phyloP scores from a whole-genome alignment of 2,113 vertebrate genomes.

The Cyrtonyx montezumae region DNA sequence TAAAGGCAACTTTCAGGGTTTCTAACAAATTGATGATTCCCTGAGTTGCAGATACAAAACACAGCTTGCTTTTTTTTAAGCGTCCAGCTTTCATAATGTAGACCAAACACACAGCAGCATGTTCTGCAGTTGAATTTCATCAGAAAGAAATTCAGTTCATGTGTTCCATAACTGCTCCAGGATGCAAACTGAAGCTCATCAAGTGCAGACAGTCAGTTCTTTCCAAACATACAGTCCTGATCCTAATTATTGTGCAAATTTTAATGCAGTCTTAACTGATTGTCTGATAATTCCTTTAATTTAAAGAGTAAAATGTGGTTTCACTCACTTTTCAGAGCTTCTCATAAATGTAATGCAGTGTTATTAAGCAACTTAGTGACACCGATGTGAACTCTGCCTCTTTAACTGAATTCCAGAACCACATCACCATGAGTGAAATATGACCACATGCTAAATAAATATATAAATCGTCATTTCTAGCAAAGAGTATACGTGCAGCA shows the following conservation, averaged over 20 bases:
- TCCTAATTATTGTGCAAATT: neutral
- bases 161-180: neutral
- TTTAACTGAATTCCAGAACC: conserved; percentile 7
- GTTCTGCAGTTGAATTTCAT: neutral
- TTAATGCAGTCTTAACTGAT: neutral
- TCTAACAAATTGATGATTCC: neutral
- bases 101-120: neutral
- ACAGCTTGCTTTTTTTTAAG: neutral
- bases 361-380: neutral
- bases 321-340: neutral
- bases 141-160: neutral
- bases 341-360: neutral
- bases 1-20: neutral
- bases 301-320: neutral
- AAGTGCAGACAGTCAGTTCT: neutral
- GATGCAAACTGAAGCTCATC: neutral
- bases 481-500: neutral
- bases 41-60: neutral
- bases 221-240: neutral
- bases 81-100: neutral
- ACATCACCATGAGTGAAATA: neutral
- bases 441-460: neutral
- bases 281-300: neutral
- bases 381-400: neutral
- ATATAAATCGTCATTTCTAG: neutral